Percentiles rank a stretch among this genome's conserved stretches.
phyloP scores from a whole-genome alignment of 1,140 invertebrate species.

The Amyelois transitella region DNA sequence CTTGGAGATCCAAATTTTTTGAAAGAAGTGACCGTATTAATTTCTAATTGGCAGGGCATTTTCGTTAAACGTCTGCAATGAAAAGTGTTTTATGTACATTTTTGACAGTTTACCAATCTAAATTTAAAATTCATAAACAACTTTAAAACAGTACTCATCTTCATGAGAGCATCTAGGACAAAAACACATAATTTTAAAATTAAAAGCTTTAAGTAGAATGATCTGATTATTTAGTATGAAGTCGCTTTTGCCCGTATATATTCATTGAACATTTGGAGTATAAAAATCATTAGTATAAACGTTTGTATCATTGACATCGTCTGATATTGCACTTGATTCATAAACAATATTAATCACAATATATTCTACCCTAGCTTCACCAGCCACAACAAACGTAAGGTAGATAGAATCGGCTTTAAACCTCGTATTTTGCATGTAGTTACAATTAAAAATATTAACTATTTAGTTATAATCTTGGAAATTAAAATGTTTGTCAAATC shows the following conservation, averaged over 20 bases:
- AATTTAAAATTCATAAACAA: slow-evolving; percentile 20
- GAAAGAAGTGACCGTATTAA: slow-evolving; percentile 12
- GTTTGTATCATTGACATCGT: not conserved
- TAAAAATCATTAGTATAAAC: not conserved
- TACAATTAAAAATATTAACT: not conserved
- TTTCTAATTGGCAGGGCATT: slow-evolving; percentile 37
- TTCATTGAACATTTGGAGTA: not conserved
- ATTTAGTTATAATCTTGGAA: not conserved
- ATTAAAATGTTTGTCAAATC: not conserved
- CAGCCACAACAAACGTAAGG: not conserved
- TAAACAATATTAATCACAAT: not conserved
- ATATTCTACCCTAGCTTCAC: slow-evolving; percentile 4
- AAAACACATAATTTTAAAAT: slow-evolving; percentile 20
- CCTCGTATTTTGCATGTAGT: not conserved
- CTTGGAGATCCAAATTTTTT: slow-evolving; percentile 22
- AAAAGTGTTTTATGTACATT: slow-evolving; percentile 35
- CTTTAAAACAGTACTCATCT: not conserved
- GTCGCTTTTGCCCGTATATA: not conserved
- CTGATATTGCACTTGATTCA: not conserved
- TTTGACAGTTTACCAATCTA: slow-evolving; percentile 28
- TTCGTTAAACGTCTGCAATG: slow-evolving; percentile 43
- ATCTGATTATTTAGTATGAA: not conserved
- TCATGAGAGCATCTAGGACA: slow-evolving; percentile 9
- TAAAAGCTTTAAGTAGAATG: slow-evolving; percentile 33
- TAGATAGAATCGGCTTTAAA: not conserved